Conservation (phyloP, 2,113 vertebrate species). For the Halcyon senegalensis region DNA sequence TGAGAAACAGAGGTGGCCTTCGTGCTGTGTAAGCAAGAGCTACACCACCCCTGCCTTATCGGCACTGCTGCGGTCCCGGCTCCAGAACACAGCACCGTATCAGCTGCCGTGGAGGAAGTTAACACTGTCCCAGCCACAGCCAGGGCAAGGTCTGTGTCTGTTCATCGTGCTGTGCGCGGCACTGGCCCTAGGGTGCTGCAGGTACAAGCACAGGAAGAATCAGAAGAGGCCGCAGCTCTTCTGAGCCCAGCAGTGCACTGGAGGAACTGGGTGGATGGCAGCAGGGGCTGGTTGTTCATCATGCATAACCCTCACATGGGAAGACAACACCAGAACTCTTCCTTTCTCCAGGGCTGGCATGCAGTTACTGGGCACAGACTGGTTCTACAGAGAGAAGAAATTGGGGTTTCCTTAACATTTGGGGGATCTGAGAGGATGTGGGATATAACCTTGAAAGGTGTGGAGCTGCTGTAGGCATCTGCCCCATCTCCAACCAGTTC, state of each 20-base stretch:
- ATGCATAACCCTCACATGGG: too few relatives aligned
- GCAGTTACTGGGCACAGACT: background rate
- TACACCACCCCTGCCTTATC: background rate
- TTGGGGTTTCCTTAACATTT: background rate
- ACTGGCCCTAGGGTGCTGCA: too few relatives aligned
- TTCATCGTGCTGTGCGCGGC: background rate
- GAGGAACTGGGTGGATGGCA: background rate
- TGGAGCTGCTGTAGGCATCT: background rate
- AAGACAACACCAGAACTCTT: too few relatives aligned
- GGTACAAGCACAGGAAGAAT: background rate
- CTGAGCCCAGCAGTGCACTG: background rate
- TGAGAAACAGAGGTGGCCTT: constrained; percentile 15
- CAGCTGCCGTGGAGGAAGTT: background rate
- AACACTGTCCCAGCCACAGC: background rate
- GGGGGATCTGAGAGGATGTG: background rate
- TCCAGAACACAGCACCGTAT: background rate
- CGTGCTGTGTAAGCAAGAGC: background rate
- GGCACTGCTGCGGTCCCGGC: background rate
- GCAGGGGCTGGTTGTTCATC: background rate
- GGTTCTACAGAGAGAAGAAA: background rate
- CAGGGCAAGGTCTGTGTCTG: background rate
- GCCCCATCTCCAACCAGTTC: background rate
- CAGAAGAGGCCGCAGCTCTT: background rate
- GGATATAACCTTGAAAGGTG: background rate
- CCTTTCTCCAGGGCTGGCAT: background rate